A percentile compares a stretch with the other conserved stretches of the same genome.
Conservation (phyloP, 2,113 vertebrate species). For the Forbesichthys agassizii region DNA sequence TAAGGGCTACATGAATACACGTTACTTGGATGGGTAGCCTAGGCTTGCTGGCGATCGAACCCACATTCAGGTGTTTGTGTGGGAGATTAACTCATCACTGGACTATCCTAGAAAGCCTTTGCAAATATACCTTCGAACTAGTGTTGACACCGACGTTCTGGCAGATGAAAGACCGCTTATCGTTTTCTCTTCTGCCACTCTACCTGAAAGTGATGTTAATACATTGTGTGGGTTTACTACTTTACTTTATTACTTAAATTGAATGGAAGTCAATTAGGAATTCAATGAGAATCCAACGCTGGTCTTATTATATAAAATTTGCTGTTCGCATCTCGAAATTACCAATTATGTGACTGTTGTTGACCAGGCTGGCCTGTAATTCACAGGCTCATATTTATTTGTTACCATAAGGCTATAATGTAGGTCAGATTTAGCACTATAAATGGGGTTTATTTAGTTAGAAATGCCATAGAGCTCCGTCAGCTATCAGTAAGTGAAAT, state of each 20-base stretch:
- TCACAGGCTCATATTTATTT: slow-evolving; percentile 37
- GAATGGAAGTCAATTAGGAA: background rate
- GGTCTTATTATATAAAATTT: too few species aligned
- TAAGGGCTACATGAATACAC: too few species aligned
- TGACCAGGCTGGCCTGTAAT: slow-evolving; percentile 11
- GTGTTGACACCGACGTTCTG: slow-evolving; percentile 9
- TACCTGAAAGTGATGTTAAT: slow-evolving; percentile 40
- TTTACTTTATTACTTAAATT: background rate
- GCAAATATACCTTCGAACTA: background rate
- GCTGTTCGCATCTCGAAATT: slow-evolving; percentile 16
- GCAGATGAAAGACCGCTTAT: slow-evolving; percentile 25
- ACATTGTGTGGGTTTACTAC: slow-evolving; percentile 32
- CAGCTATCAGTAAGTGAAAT: too few species aligned
- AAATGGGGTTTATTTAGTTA: too few species aligned
- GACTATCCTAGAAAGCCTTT: background rate
- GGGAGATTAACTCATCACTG: too few species aligned
- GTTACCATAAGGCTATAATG: too few species aligned
- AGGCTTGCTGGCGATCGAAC: too few species aligned
- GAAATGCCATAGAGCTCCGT: too few species aligned
- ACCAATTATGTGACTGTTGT: slow-evolving; percentile 36
- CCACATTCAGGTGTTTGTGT: too few species aligned
- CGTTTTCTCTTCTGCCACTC: slow-evolving; percentile 33
- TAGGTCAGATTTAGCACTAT: too few species aligned
- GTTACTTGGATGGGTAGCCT: too few species aligned
- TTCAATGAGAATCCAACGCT: too few species aligned